Conservation (phyloP, 2,888 invertebrate genomes). For the Tetropium fuscum region DNA sequence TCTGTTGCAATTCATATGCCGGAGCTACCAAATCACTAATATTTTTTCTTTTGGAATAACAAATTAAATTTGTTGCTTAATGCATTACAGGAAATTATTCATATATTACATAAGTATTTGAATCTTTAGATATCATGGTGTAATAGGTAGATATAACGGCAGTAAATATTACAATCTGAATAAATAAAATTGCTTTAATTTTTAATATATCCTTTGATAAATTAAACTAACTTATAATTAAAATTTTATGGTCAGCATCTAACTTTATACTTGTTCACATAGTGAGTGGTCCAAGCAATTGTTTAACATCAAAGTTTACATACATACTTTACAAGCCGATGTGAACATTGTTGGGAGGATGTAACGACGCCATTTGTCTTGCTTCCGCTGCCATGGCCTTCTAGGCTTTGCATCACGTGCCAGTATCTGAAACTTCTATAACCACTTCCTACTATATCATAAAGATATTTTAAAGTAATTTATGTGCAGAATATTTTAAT, state of each 20-base stretch:
- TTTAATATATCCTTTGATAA: conserved; percentile 27
- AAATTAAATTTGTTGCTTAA: too few species aligned
- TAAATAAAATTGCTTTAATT: conserved; percentile 8
- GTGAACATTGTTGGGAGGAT: conserved; percentile 26
- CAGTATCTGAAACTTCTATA: conserved; percentile 35
- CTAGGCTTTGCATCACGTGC: conserved; percentile 41
- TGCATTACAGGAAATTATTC: too few species aligned
- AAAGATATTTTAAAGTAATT: conserved; percentile 32
- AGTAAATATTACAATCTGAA: too few species aligned
- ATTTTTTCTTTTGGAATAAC: too few species aligned
- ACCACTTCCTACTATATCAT: conserved; percentile 34
- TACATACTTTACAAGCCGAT: neutral
- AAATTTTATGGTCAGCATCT: conserved; percentile 37
- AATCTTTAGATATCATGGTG: too few species aligned
- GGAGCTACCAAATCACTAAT: too few species aligned
- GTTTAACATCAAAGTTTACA: neutral
- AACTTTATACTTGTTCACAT: conserved; percentile 33
- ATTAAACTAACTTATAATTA: conserved; percentile 34
- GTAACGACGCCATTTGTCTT: conserved; percentile 37
- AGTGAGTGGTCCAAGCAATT: conserved; percentile 16
- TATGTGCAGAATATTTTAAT: conserved; percentile 33
- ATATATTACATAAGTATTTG: too few species aligned
- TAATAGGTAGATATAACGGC: too few species aligned
- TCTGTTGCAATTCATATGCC: too few species aligned
- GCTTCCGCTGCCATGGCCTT: conserved; percentile 33